Evolutionary conservation across 2,888 invertebrate species (phyloP), one percentile per base, ranked within the genome.

Genomic region (Luperina nickerlii): DNA sequence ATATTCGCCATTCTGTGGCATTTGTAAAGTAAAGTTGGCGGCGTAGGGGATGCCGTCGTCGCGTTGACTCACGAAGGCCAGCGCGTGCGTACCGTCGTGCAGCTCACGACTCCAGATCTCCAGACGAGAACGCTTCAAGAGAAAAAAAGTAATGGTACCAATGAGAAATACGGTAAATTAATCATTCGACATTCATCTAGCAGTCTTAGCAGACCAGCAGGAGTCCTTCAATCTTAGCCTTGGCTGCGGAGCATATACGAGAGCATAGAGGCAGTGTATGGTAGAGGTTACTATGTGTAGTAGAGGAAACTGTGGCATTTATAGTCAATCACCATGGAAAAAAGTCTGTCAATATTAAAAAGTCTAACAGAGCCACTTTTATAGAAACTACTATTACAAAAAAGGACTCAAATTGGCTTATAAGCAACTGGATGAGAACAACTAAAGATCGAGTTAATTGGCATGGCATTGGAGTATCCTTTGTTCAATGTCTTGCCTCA

Each of bases 41-140:
- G 93, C 87, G 75, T 94, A 92, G 0, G 95, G 94, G 0, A 89
- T 90, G 0, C 96, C 96, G 63, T 95, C 94, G 0, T 92, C 94
- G 0, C 95, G 91, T 38, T 92, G 91, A 75, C 93, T 98, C 24
- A 97, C 96, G 86, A 98, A 96, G 0, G 97, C 98, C n/a, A 98
- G 89, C 0, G 97, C 98, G 84, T 94, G 96, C 0, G 97, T 97
- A 1, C 95, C 96, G 63, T 96, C 95, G 0, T 92, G 89, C 24
- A 97, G 89, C 45, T 97, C 97, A 68, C 97, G 96, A 4, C 94
- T 96, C 98, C 98, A 98, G 48, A 97, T 95, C 89, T 97, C 96
- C 71, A 97, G 79, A 1, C 90, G 87, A 4, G 90, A 86, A 70
- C 91, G 90, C 93, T 94, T 82, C 79, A 71, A 8, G 6, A 69